Conservation (phyloP, 2,888 invertebrate genomes). For the Andrena bucephala region DNA sequence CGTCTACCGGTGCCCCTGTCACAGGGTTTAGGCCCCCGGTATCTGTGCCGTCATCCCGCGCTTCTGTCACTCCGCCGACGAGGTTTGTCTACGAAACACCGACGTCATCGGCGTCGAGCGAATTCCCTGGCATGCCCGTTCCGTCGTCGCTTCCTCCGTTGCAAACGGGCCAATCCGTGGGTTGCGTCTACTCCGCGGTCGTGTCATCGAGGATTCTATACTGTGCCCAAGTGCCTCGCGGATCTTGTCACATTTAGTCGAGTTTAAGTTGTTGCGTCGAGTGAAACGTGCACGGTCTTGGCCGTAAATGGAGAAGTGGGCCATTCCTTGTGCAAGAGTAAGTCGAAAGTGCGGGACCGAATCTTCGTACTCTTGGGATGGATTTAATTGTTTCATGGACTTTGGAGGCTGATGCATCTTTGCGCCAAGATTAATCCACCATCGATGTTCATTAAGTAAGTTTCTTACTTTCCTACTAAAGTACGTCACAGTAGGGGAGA, state of each 20-base stretch:
- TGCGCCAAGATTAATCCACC: too few species aligned
- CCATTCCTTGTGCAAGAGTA: background rate
- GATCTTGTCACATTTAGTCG: background rate
- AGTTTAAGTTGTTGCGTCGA: background rate
- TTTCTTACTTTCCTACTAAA: too few species aligned
- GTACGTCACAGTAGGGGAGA: too few species aligned
- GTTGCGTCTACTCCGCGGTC: background rate
- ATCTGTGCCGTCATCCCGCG: constrained; percentile 69
- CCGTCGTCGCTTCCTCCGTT: background rate
- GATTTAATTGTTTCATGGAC: too few species aligned
- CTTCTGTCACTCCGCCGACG: constrained; percentile 81
- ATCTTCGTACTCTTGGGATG: background rate
- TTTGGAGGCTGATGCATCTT: too few species aligned
- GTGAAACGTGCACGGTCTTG: background rate
- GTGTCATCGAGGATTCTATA: background rate
- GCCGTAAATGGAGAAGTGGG: background rate
- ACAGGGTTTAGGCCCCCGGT: constrained; percentile 64
- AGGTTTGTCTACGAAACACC: constrained; percentile 81
- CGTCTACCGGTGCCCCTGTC: constrained; percentile 65
- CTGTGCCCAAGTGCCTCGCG: background rate
- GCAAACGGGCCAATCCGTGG: background rate
- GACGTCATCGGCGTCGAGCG: constrained; percentile 48
- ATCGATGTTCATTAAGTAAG: too few species aligned
- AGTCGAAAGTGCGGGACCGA: background rate
- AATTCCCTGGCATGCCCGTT: constrained; percentile 10